These are phyloP conservation scores for Cassiopea andromeda DNA, from an alignment of 30 jellyfish, hydroid and myxozoan species.

Conservation along the genomic window DNA sequence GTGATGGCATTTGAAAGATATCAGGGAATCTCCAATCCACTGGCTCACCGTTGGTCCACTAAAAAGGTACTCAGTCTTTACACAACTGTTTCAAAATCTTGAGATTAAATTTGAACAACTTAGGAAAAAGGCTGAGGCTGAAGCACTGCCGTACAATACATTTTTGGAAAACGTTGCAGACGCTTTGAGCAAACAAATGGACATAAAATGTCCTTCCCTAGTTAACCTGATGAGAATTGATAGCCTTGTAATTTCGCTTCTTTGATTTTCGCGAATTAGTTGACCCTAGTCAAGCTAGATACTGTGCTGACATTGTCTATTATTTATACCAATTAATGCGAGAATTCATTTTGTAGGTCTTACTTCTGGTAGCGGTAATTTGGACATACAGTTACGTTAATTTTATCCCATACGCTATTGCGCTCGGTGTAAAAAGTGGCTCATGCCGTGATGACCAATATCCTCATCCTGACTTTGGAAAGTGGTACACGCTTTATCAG, in stretches of 20 bases:
- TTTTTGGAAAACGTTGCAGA: no score
- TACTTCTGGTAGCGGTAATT: slow-evolving; percentile 22
- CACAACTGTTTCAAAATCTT: no score
- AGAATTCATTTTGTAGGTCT: slow-evolving; percentile 18
- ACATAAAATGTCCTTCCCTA: no score
- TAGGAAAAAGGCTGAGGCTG: no score
- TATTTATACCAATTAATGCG: neutral
- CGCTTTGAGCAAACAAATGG: no score
- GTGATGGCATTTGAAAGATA: slow-evolving; percentile 82
- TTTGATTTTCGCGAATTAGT: no score
- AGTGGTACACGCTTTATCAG: slow-evolving; percentile 69
- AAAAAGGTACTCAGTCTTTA: slow-evolving; percentile 39
- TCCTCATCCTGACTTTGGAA: slow-evolving; percentile 53
- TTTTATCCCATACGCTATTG: slow-evolving; percentile 68
- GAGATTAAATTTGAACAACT: no score
- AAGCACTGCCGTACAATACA: no score
- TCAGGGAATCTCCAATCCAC: slow-evolving; percentile 70
- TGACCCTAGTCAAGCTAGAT: no score
- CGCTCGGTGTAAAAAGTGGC: slow-evolving; percentile 43
- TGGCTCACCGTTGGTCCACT: slow-evolving; percentile 74
- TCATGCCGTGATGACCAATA: slow-evolving; percentile 43
- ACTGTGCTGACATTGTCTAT: neutral
- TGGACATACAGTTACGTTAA: slow-evolving; percentile 66
- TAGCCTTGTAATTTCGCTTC: no score
- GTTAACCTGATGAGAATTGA: no score